Percentiles rank a stretch among this genome's conserved stretches.
Evolutionary conservation across 2,888 invertebrate genomes (phyloP).

Genomic region (Diabrotica balteata): DNA sequence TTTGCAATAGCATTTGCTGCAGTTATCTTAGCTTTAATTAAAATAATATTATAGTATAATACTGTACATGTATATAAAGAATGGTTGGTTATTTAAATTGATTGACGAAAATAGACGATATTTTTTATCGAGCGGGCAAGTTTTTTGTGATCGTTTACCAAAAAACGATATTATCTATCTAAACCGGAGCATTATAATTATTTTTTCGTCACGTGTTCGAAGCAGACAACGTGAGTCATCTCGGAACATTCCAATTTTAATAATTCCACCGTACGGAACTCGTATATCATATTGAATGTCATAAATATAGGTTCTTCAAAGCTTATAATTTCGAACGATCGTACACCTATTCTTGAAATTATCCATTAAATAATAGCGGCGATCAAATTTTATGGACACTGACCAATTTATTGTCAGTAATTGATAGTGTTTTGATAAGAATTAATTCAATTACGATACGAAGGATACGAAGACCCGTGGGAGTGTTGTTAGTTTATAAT

Average conservation of each 20-base stretch:
- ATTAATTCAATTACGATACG: constrained; percentile 25
- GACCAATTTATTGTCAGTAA: constrained; percentile 22
- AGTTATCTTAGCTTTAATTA: too few species aligned
- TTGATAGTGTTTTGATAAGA: constrained; percentile 22
- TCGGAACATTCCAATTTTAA: constrained; percentile 12
- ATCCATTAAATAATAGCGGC: constrained; percentile 20
- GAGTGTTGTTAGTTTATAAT: constrained; percentile 5
- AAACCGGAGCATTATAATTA: neutral
- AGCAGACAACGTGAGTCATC: neutral
- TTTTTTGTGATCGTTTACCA: too few species aligned
- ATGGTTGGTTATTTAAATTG: constrained; percentile 6
- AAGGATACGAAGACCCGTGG: constrained; percentile 12
- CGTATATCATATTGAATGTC: constrained; percentile 16
- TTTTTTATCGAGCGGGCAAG: neutral
- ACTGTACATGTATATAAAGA: too few species aligned
- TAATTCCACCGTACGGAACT: neutral
- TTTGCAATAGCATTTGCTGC: too few species aligned
- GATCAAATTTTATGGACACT: constrained; percentile 23
- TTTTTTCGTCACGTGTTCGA: too few species aligned
- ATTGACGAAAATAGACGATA: constrained; percentile 10
- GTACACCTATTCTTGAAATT: constrained; percentile 14
- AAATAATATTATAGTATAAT: too few species aligned
- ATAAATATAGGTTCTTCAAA: constrained; percentile 19
- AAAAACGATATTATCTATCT: too few species aligned
- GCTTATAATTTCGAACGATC: constrained; percentile 18